A percentile compares a stretch with the other conserved stretches of the same genome.
Conservation (phyloP, 2,113 vertebrate species). For the Gadus macrocephalus region DNA sequence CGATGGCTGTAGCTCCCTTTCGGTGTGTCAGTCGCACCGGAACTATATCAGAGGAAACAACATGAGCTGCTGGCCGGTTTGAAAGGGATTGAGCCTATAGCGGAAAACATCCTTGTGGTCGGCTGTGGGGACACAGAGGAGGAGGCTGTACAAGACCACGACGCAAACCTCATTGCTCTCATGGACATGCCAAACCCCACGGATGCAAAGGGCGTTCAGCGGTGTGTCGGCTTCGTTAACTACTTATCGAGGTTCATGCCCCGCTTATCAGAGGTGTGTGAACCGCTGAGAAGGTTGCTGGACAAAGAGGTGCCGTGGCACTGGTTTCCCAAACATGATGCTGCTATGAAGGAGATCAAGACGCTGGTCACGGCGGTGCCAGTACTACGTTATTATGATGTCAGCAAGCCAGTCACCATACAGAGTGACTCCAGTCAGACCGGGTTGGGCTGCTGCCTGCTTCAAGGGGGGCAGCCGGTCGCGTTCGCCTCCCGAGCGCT, state of each 20-base stretch:
- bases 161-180: not conserved
- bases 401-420: conserved; percentile 1
- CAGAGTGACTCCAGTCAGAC: not conserved
- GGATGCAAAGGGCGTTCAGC: not conserved
- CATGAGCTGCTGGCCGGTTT: conserved; percentile 1
- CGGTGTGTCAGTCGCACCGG: not conserved
- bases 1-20: not conserved
- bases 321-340: conserved; percentile 17
- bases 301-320: conserved; percentile 18
- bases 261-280: conserved; percentile 28
- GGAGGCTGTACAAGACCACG: not conserved
- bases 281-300: conserved; percentile 10
- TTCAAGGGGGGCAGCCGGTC: too few relatives aligned
- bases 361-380: not conserved
- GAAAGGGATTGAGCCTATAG: conserved; percentile 3
- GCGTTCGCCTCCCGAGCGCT: too few relatives aligned
- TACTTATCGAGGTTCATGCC: conserved; percentile 32
- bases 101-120: conserved; percentile 22
- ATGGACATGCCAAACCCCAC: conserved; percentile 20
- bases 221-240: conserved; percentile 32
- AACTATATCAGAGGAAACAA: not conserved
- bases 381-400: not conserved
- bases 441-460: not conserved
- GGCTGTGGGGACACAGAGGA: conserved; percentile 21
- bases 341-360: not conserved